Conservation (phyloP, 53 echinoderm and acorn worm species). For the Henricia sp. region DNA sequence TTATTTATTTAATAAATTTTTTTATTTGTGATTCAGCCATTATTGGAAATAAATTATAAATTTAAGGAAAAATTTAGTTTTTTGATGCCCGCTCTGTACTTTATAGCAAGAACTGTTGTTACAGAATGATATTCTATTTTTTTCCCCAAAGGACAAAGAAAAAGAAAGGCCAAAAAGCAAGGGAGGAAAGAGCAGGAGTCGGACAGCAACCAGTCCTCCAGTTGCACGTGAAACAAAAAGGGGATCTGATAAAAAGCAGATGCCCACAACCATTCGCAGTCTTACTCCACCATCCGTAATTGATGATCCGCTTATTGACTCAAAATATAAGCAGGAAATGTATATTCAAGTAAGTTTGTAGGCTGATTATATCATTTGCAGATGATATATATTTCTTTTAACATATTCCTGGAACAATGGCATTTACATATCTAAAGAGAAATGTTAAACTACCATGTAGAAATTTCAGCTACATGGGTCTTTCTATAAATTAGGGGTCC, state of each 20-base stretch:
- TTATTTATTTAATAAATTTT: no score
- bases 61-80: no score
- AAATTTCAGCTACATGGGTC: background rate
- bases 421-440: background rate
- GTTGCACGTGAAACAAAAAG: constrained; percentile 35
- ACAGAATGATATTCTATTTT: background rate
- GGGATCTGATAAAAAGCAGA: constrained; percentile 32
- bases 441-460: background rate
- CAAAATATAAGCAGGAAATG: constrained; percentile 91
- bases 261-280: constrained; percentile 14
- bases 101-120: no score
- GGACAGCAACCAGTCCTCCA: constrained; percentile 74
- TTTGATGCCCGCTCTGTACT: no score
- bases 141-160: constrained; percentile 78
- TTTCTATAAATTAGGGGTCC: no score
- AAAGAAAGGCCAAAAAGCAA: constrained; percentile 98
- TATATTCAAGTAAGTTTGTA: constrained; percentile 88
- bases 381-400: background rate
- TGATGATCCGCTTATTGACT: constrained; percentile 89
- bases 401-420: background rate
- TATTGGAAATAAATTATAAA: no score
- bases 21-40: no score
- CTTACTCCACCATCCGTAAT: constrained; percentile 69
- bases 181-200: constrained; percentile 70
- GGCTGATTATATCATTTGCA: no score